Base-by-base conservation (phyloP, 2,888 invertebrate genomes). In the Dermolepida albohirtum region DNA sequence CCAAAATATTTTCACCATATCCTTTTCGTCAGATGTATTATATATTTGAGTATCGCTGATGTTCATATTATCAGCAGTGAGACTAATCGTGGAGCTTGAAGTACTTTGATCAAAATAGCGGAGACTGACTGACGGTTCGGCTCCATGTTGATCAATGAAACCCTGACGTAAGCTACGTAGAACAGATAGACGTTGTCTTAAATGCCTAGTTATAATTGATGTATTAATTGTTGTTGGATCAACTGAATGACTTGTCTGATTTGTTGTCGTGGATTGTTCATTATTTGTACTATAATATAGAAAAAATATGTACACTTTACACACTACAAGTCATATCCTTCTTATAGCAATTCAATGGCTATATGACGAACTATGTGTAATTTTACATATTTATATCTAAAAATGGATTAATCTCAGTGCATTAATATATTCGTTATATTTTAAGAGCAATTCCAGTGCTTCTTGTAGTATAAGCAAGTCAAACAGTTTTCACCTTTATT, bases 61-160 rank as follows among this genome's bases (percentile, higher is more conserved):
- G 34, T 55, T 52, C 75, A 80, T 80, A 74, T 73, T 77, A 57
- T 83, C 85, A 29, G 86, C 85, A 17, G 85, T 83, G 71, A 88
- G 79, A 64, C 86, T 86, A 72, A 87, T 87, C 1, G 87, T 87
- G 34, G 89, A 88, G 72, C 86, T 87, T 0, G 87, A 87, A 0
- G 88, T 88, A 74, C 89, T 88, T 78, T 88, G 88, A 74, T 88
- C 86, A 12, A 88, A 88, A 78, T 89, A 90, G 64, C 85, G 86
- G 66, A 89, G 80, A 71, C 81, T 82, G 51, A 90, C 88, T 55
- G 89, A 87, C 6, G 89, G 89, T 78, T 89, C 89, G 0, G 82
- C 79, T 16, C 83, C 83, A 69, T 83, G 82, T 73, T 82, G 86
- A 78, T 87, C 87, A 64, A 88, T 86, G 76, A 87, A 88, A 55